phyloP scores from a whole-genome alignment of 2,797 vertebrate genomes.

The Sardinella longiceps region DNA sequence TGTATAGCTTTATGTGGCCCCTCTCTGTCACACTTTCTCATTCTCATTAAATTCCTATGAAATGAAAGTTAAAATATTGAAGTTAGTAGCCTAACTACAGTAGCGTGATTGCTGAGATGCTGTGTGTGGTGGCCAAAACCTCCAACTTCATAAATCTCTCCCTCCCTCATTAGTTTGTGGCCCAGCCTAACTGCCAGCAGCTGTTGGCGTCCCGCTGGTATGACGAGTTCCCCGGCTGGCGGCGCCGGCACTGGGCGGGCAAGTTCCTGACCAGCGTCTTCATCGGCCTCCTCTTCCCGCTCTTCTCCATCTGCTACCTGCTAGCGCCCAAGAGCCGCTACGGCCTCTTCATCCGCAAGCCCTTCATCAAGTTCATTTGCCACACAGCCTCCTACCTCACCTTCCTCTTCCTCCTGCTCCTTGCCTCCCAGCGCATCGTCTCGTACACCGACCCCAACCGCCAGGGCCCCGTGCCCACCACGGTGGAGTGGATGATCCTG shows the following conservation, averaged over 20 bases:
- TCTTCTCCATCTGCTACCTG: constrained; percentile 92
- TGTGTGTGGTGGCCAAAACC: too few species aligned
- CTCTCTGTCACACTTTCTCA: constrained; percentile 15
- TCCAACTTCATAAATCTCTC: not conserved
- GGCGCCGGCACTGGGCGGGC: constrained; percentile 92
- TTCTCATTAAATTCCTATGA: not conserved
- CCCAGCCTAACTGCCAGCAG: constrained; percentile 98
- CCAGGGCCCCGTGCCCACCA: constrained; percentile 89
- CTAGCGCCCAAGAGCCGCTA: constrained; percentile 89
- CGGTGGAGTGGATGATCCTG: constrained; percentile 98
- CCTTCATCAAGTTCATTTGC: constrained; percentile 99
- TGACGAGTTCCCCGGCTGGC: constrained; percentile 95
- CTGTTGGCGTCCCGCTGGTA: constrained; percentile 97
- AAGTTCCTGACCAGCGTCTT: constrained; percentile 92
- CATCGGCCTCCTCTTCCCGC: constrained; percentile 91
- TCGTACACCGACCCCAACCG: constrained; percentile 71
- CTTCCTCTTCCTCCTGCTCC: constrained; percentile 92
- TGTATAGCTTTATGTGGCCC: not conserved
- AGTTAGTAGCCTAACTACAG: not conserved
- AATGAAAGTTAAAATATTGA: too few species aligned
- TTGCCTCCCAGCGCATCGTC: constrained; percentile 92
- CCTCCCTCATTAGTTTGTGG: constrained; percentile 84
- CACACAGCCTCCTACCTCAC: constrained; percentile 97
- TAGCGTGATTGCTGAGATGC: not conserved
- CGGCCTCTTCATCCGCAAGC: constrained; percentile 94